Percentiles rank a stretch among this genome's conserved stretches.
phyloP scores from a whole-genome alignment of 1,140 invertebrate species.

The Ptiloglossa arizonensis region DNA sequence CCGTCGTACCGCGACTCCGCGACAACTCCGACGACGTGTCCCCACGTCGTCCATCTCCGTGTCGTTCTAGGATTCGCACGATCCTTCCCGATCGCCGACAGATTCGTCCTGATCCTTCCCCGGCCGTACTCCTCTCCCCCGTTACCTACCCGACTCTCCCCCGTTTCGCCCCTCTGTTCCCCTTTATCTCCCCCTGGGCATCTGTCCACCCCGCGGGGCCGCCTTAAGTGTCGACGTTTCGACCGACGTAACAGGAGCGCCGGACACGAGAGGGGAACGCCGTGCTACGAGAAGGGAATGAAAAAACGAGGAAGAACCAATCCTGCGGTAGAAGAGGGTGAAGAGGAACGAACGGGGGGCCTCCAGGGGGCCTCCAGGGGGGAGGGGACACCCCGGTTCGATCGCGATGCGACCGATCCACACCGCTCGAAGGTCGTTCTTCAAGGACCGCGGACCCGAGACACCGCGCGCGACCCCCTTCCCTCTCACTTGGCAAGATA shows the following conservation, averaged over 20 bases:
- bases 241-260: constrained; percentile 57
- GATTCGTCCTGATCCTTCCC: constrained; percentile 59
- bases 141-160: background rate
- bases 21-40: constrained; percentile 57
- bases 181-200: constrained; percentile 36
- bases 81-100: constrained; percentile 61
- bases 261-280: constrained; percentile 43
- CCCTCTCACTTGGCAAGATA: no score
- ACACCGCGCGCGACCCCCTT: background rate
- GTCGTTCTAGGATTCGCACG: constrained; percentile 70
- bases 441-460: constrained; percentile 37
- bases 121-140: no score
- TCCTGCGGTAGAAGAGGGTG: no score
- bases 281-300: constrained; percentile 4
- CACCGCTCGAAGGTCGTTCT: constrained; percentile 43
- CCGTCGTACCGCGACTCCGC: constrained; percentile 11
- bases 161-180: constrained; percentile 15
- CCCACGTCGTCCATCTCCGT: constrained; percentile 68
- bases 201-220: constrained; percentile 34
- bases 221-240: constrained; percentile 59
- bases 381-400: constrained; percentile 35
- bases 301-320: constrained; percentile 53
- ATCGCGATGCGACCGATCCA: constrained; percentile 48
- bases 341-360: no score
- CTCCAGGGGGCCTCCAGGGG: no score